Evolutionary conservation across 2,888 invertebrate species (phyloP).

Genomic region (Nasonovia ribisnigri): DNA sequence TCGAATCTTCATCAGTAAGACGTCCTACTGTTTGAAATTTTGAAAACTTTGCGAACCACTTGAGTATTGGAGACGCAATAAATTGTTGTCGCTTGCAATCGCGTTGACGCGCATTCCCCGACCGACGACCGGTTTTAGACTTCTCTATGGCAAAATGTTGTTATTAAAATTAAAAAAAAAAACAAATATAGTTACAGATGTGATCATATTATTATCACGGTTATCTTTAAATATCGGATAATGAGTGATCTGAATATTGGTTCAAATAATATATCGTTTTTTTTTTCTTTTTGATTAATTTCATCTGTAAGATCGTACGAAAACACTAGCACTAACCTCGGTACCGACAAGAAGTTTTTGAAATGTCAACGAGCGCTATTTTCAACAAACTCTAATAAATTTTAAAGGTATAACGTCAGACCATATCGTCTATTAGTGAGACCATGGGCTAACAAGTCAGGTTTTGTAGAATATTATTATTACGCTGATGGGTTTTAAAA

Average conservation of each 20-base stretch:
- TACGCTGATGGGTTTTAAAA: background rate
- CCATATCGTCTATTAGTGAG: background rate
- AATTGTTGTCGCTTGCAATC: background rate
- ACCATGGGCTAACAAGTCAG: background rate
- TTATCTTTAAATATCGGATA: background rate
- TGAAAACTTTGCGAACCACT: background rate
- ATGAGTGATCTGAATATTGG: background rate
- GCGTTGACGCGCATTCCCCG: background rate
- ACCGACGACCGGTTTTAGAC: background rate
- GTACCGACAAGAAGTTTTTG: background rate
- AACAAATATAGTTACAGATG: background rate
- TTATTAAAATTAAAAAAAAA: background rate
- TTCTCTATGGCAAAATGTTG: background rate
- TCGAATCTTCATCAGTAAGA: background rate
- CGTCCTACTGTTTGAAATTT: background rate
- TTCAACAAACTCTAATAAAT: background rate
- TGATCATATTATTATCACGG: background rate
- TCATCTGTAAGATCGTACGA: background rate
- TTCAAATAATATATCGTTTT: background rate
- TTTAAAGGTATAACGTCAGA: background rate
- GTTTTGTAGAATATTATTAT: background rate
- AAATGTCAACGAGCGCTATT: background rate
- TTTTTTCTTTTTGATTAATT: background rate
- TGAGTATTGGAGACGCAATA: background rate
- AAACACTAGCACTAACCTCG: background rate